phyloP scores from a whole-genome alignment of 2,888 invertebrate genomes.

The Plebejus anna region DNA sequence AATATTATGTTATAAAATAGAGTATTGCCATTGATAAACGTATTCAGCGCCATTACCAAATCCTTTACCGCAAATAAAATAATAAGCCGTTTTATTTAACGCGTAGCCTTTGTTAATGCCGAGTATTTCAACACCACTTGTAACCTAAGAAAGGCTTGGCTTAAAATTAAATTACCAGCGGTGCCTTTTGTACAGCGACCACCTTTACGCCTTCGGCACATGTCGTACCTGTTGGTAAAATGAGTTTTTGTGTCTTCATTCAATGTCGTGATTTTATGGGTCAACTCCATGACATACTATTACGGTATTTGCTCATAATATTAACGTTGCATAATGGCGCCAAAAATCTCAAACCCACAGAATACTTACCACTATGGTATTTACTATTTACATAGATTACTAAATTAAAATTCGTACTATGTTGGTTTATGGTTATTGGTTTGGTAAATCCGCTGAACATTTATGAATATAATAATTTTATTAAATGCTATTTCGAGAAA shows the following conservation, averaged over 20 bases:
- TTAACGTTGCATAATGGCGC: constrained; percentile 60
- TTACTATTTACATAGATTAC: background rate
- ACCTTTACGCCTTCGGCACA: constrained; percentile 97
- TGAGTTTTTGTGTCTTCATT: constrained; percentile 61
- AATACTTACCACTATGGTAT: background rate
- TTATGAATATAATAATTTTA: no score
- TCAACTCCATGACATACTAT: constrained; percentile 37
- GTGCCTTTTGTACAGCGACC: constrained; percentile 99
- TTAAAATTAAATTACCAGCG: constrained; percentile 89
- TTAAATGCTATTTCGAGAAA: background rate
- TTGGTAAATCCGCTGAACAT: no score
- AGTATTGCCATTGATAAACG: constrained; percentile 44
- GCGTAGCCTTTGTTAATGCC: constrained; percentile 73
- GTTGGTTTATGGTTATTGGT: no score
- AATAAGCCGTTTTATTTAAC: constrained; percentile 69
- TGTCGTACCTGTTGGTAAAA: constrained; percentile 93
- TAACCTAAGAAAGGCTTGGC: constrained; percentile 54
- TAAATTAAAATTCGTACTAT: no score
- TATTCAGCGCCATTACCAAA: constrained; percentile 79
- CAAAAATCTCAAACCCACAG: constrained; percentile 45
- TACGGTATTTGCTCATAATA: constrained; percentile 28
- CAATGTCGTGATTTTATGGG: constrained; percentile 40
- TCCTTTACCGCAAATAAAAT: constrained; percentile 73
- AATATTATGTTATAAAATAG: constrained; percentile 33
- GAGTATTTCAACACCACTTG: constrained; percentile 59